phyloP scores from a whole-genome alignment of 1,140 invertebrate species.

The Drosophila grimshawi region DNA sequence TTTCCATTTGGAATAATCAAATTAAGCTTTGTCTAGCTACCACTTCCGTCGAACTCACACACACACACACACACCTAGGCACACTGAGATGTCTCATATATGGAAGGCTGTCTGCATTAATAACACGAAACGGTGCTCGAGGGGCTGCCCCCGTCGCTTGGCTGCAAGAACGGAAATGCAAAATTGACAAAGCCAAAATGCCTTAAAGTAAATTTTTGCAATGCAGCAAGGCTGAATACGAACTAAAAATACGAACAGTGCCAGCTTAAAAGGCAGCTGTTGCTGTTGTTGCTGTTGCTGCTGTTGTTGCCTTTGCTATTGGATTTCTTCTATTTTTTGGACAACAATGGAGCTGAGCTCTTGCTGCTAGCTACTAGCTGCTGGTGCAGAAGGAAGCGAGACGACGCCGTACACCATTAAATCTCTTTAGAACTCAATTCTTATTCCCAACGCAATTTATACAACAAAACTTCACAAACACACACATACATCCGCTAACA shows the following conservation, averaged over 20 bases:
- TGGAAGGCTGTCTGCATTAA: conserved; percentile 43
- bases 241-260: conserved; percentile 30
- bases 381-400: conserved; percentile 26
- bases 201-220: conserved; percentile 56
- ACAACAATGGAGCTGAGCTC: conserved; percentile 37
- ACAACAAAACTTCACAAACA: conserved; percentile 74
- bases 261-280: conserved; percentile 44
- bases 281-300: conserved; percentile 8
- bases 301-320: conserved; percentile 10
- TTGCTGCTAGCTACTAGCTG: conserved; percentile 18
- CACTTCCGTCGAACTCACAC: conserved; percentile 34
- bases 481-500: conserved; percentile 42
- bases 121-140: conserved; percentile 19
- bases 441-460: conserved; percentile 83
- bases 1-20: conserved; percentile 30
- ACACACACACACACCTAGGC: conserved; percentile 6
- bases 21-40: conserved; percentile 46
- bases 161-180: conserved; percentile 58
- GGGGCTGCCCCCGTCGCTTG: conserved; percentile 3
- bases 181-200: conserved; percentile 77
- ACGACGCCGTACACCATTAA: conserved; percentile 72
- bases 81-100: conserved; percentile 8
- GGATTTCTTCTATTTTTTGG: conserved; percentile 17
- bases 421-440: conserved; percentile 84
- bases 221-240: conserved; percentile 14